phyloP scores from a whole-genome alignment of 2,888 invertebrate species.

The Sinopyrophorus schimmeli region DNA sequence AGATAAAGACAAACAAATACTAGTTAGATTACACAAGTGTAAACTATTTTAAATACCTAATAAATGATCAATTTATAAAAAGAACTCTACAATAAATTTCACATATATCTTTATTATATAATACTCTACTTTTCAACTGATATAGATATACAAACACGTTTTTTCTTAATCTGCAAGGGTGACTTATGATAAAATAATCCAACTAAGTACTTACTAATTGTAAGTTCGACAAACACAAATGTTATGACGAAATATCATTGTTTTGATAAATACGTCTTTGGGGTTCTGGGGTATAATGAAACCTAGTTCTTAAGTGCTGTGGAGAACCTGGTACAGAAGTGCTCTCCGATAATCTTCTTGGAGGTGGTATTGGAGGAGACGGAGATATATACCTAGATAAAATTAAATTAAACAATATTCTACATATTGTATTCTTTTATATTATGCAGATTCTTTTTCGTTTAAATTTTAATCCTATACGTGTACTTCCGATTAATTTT shows the following conservation, averaged over 20 bases:
- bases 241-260: conserved; percentile 51
- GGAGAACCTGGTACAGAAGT: conserved; percentile 71
- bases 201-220: conserved; percentile 29
- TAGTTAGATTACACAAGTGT: too few species aligned
- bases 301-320: conserved; percentile 66
- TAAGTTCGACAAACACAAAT: conserved; percentile 27
- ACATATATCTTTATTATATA: conserved; percentile 1
- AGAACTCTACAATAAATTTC: conserved; percentile 2
- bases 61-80: too few species aligned
- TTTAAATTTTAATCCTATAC: too few species aligned
- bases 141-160: conserved; percentile 23
- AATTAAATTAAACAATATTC: too few species aligned
- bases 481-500: too few species aligned
- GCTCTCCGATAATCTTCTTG: conserved; percentile 68
- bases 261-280: conserved; percentile 60
- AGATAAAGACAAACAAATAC: conserved; percentile 19
- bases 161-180: conserved; percentile 28
- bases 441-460: too few species aligned
- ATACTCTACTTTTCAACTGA: conserved; percentile 6
- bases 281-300: conserved; percentile 63
- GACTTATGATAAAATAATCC: conserved; percentile 19
- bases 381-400: conserved; percentile 64
- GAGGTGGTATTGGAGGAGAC: conserved; percentile 65
- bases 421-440: too few species aligned
- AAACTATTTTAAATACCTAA: too few species aligned